These are phyloP conservation scores for Galaxea fascicularis DNA, from an alignment of 92 coral and sea anemone genomes.

Conservation along the genomic window DNA sequence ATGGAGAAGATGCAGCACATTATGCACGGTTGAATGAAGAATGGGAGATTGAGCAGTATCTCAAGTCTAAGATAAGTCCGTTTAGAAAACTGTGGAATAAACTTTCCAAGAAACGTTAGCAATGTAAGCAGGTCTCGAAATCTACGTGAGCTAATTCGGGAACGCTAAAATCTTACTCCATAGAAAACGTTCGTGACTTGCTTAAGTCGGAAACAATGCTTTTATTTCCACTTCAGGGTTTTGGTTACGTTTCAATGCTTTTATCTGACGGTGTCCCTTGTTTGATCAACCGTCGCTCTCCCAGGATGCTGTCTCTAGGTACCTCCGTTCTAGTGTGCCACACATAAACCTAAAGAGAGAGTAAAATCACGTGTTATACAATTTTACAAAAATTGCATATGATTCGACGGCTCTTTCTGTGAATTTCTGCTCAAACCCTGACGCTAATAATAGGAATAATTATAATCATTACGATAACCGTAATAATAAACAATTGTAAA, in stretches of 20 bases:
- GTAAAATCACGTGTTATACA: neutral
- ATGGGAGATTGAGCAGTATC: slow-evolving; percentile 23
- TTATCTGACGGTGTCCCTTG: slow-evolving; percentile 78
- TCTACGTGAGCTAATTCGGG: too few relatives aligned
- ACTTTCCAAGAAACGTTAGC: neutral
- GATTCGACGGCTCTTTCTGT: too few relatives aligned
- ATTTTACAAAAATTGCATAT: neutral
- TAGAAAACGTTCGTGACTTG: too few relatives aligned
- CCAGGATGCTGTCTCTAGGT: slow-evolving; percentile 83
- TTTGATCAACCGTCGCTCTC: slow-evolving; percentile 68
- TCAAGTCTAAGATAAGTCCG: slow-evolving; percentile 6
- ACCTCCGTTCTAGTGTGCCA: slow-evolving; percentile 89
- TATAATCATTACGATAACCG: too few relatives aligned
- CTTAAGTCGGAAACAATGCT: too few relatives aligned
- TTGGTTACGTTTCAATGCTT: slow-evolving; percentile 68
- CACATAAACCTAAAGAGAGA: slow-evolving; percentile 70
- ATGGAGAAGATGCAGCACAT: slow-evolving; percentile 28
- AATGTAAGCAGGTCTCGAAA: neutral
- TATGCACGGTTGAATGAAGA: slow-evolving; percentile 40
- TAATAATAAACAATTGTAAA: too few relatives aligned
- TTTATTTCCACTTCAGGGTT: neutral
- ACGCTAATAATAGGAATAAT: too few relatives aligned
- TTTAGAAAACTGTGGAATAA: slow-evolving; percentile 10
- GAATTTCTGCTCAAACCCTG: too few relatives aligned
- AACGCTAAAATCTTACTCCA: too few relatives aligned